Conservation (phyloP, 1,140 invertebrate genomes). For the Centruroides vittatus region DNA sequence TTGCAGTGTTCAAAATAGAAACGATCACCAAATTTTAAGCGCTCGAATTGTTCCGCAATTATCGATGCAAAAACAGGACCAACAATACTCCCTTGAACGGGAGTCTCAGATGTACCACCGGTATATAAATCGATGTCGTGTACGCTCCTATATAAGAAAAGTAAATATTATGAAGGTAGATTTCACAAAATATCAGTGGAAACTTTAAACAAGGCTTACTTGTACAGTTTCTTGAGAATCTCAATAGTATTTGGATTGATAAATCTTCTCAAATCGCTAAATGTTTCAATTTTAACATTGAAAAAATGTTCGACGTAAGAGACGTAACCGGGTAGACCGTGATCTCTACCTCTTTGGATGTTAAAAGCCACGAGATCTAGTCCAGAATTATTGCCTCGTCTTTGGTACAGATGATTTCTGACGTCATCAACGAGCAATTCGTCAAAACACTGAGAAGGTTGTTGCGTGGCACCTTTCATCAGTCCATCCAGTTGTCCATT, state of each 20-base stretch:
- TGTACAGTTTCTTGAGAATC: no score
- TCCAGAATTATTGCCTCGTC: constrained; percentile 15
- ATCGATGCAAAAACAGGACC: constrained; percentile 25
- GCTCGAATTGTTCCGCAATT: constrained; percentile 24
- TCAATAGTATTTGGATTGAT: constrained; percentile 1
- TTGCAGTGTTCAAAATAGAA: constrained; percentile 35
- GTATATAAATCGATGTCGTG: constrained; percentile 35
- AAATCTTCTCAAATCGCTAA: constrained; percentile 10
- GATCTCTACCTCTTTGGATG: constrained; percentile 29
- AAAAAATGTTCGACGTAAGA: constrained; percentile 15
- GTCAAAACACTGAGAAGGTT: constrained; percentile 28
- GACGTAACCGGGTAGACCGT: constrained; percentile 27
- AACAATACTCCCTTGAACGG: constrained; percentile 25
- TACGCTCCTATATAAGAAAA: constrained; percentile 16
- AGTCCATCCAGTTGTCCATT: constrained; percentile 28
- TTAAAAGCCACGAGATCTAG: constrained; percentile 31
- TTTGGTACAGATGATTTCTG: constrained; percentile 16
- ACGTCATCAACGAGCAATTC: constrained; percentile 19
- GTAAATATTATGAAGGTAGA: no score
- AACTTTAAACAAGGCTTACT: no score
- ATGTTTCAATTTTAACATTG: constrained; percentile 12
- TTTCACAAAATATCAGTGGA: no score
- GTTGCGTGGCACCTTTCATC: constrained; percentile 48
- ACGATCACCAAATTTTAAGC: constrained; percentile 26
- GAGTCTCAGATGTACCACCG: constrained; percentile 30